Percentiles rank a stretch among this genome's conserved stretches.
Conservation (phyloP, 2,797 vertebrate genomes). For the Jordanella pulchra region DNA sequence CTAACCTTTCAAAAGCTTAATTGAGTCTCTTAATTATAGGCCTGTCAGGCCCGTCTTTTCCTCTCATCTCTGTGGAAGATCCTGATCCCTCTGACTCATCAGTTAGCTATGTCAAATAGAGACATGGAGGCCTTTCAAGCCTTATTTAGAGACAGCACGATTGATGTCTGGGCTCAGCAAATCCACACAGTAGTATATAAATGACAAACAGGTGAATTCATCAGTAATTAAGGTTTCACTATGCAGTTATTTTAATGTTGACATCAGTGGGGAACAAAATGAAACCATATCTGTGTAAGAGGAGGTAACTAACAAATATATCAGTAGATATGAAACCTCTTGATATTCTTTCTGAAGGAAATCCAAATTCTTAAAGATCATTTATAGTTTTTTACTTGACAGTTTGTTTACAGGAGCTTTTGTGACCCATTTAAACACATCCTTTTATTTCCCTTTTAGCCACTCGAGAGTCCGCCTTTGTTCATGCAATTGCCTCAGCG, state of each 20-base stretch:
- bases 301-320: conserved; percentile 20
- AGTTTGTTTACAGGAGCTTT: neutral
- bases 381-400: neutral
- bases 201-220: conserved; percentile 32
- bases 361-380: neutral
- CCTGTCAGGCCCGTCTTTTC: conserved; percentile 77
- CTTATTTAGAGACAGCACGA: conserved; percentile 66
- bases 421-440: neutral
- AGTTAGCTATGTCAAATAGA: conserved; percentile 72
- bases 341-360: conserved; percentile 9
- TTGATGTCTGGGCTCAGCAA: conserved; percentile 66
- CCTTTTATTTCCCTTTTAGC: conserved; percentile 76
- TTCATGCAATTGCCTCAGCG: conserved; percentile 94
- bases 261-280: neutral
- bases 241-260: conserved; percentile 24
- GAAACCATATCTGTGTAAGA: conserved; percentile 7
- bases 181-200: conserved; percentile 33
- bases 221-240: conserved; percentile 22
- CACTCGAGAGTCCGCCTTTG: conserved; percentile 94
- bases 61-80: conserved; percentile 79
- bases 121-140: conserved; percentile 62
- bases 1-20: conserved; percentile 80
- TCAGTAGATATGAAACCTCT: conserved; percentile 3
- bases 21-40: conserved; percentile 85
- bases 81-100: conserved; percentile 81